Percentiles rank a stretch among this genome's conserved stretches.
Evolutionary conservation across 2,113 vertebrate genomes (phyloP).

Genomic region (Empidonax alnorum): DNA sequence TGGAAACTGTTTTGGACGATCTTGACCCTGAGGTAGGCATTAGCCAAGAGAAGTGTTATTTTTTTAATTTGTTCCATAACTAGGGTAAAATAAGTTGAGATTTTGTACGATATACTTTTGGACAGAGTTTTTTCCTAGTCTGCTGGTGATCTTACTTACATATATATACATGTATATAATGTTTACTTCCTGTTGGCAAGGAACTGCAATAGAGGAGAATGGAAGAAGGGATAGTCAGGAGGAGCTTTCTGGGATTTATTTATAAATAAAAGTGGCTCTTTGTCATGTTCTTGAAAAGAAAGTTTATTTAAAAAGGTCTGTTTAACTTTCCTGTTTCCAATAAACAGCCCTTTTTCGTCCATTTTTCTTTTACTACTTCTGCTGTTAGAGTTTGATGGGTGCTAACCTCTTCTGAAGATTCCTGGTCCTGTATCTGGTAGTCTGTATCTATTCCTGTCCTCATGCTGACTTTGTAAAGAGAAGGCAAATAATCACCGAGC

Average conservation of each 20-base stretch:
- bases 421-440: neutral
- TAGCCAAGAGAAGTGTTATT: neutral
- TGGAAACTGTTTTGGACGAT: slow-evolving; percentile 94
- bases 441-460: neutral
- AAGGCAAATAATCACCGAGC: neutral
- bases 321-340: neutral
- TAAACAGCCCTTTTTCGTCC: neutral
- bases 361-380: neutral
- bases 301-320: neutral
- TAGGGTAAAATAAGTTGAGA: neutral
- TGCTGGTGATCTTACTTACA: neutral
- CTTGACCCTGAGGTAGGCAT: slow-evolving; percentile 92
- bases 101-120: neutral
- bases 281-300: neutral
- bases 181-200: neutral
- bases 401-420: neutral
- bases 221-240: neutral
- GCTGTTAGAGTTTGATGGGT: neutral
- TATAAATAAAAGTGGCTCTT: neutral
- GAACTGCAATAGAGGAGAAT: neutral
- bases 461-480: neutral
- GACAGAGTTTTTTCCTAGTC: neutral
- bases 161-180: neutral
- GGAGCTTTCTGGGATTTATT: neutral
- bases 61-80: neutral